Evolutionary conservation across 2,888 invertebrate species (phyloP), one percentile per base, ranked within the genome.

Genomic region (Philonicus albiceps): DNA sequence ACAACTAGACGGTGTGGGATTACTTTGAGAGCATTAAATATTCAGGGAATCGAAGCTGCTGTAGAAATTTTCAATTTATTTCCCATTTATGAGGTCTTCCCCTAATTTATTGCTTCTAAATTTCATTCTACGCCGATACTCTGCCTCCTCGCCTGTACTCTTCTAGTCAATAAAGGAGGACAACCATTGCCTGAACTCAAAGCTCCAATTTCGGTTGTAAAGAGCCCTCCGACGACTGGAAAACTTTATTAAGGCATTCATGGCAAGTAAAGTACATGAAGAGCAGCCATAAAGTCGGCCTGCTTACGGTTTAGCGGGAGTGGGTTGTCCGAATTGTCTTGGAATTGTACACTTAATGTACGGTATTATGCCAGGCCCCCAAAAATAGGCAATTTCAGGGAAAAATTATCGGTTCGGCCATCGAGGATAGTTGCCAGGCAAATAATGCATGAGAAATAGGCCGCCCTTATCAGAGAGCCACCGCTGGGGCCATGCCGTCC

Each of bases 1-100:
- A 64, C 27, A 64, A 64, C 64, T 19, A 64, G 22, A 64, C 64
- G 64, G 64, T 19, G 27, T 19, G 27, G 11, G 64, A 27, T 76
- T 76, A 22, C 22, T 22, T 30, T 7, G n/a, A n/a, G 74, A 74
- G 40, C 40, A 76, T 76, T 40, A 76, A 76, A 43, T 76, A 76
- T 76, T 76, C 76, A 76, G 37, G 8, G 37, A 76, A 76, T 37
- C 37, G 37, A 76, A 76, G 76, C 40, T 40, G 8, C 22, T 37
- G 76, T 40, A 19, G 76, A 40, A 11, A 40, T 76, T 76, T 76
- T 76, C 76, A 76, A 76, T 76, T 76, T 76, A 76, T 76, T 76
- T 76, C 22, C 76, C 40, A 76, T 76, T 76, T 76, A 34, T 34
- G 76, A 76, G 40, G 37, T 37, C 34, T 76, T 76, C 40, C 37